Percentiles rank a stretch among this genome's conserved stretches.
Conservation (phyloP, 1,140 invertebrate species). For the Psix sp. region DNA sequence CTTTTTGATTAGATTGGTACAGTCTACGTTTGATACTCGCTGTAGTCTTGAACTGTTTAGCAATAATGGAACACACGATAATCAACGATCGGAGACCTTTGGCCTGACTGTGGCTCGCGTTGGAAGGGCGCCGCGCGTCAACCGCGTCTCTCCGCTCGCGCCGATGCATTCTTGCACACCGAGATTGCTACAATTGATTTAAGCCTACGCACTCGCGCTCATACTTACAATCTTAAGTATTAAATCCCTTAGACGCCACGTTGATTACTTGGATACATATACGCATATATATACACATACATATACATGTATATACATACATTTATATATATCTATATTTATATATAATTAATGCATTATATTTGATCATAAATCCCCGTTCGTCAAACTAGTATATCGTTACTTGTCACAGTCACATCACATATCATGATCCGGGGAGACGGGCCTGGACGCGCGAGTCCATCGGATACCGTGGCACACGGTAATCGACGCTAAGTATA, state of each 20-base stretch:
- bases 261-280: background rate
- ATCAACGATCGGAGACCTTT: slow-evolving; percentile 70
- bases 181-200: too few species aligned
- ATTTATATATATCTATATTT: background rate
- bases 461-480: too few species aligned
- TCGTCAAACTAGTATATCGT: slow-evolving; percentile 1
- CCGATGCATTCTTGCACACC: slow-evolving; percentile 18
- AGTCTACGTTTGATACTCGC: slow-evolving; percentile 78
- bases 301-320: background rate
- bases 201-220: slow-evolving; percentile 13
- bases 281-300: background rate
- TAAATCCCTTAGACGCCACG: slow-evolving; percentile 12
- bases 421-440: slow-evolving; percentile 41
- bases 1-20: slow-evolving; percentile 78
- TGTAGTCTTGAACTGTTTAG: slow-evolving; percentile 75
- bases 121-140: slow-evolving; percentile 34
- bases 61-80: slow-evolving; percentile 74
- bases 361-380: slow-evolving; percentile 35
- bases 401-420: slow-evolving; percentile 33
- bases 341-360: slow-evolving; percentile 23
- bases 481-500: slow-evolving; percentile 37
- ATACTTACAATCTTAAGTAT: slow-evolving; percentile 48
- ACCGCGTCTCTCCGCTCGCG: slow-evolving; percentile 23
- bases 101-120: slow-evolving; percentile 52
- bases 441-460: slow-evolving; percentile 9